Percentiles rank a stretch among this genome's conserved stretches.
Evolutionary conservation across 2,888 invertebrate genomes (phyloP).

Genomic region (Rhogogaster chlorosoma): DNA sequence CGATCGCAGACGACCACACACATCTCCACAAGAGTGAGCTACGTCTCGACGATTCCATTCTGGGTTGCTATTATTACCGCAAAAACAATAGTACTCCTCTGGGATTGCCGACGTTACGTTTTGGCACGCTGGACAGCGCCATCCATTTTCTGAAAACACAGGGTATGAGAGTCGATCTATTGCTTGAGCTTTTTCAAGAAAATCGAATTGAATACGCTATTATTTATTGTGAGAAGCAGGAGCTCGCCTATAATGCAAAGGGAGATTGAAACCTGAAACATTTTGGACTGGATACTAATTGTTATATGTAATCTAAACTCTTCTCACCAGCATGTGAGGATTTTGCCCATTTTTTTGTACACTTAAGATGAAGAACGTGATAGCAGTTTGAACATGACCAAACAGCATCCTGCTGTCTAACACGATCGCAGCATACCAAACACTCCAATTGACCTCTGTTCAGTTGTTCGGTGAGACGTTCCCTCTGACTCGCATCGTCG

Average conservation of each 20-base stretch:
- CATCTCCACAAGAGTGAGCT: constrained; percentile 95
- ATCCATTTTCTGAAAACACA: constrained; percentile 83
- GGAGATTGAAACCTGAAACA: neutral
- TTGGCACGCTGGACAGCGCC: constrained; percentile 99
- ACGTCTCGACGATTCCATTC: constrained; percentile 87
- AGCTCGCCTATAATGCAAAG: neutral
- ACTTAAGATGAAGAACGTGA: constrained; percentile 94
- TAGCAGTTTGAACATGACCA: constrained; percentile 97
- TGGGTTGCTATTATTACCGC: constrained; percentile 89
- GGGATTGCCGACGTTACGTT: constrained; percentile 88
- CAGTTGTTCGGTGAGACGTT: constrained; percentile 91
- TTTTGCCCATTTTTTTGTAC: constrained; percentile 95
- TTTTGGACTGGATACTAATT: neutral
- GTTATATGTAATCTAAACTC: neutral
- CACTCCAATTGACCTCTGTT: constrained; percentile 92
- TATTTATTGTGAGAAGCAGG: neutral
- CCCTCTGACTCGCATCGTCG: constrained; percentile 87
- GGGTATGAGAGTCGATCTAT: constrained; percentile 43
- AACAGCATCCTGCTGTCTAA: constrained; percentile 88
- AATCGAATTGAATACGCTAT: neutral
- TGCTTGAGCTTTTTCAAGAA: neutral
- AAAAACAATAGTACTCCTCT: constrained; percentile 93
- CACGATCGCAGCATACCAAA: constrained; percentile 94
- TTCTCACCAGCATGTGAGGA: constrained; percentile 85
- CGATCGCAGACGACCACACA: constrained; percentile 85